These are phyloP conservation scores for Anguilla megastoma DNA, from an alignment of 2,797 vertebrate species.

Conservation along the genomic window DNA sequence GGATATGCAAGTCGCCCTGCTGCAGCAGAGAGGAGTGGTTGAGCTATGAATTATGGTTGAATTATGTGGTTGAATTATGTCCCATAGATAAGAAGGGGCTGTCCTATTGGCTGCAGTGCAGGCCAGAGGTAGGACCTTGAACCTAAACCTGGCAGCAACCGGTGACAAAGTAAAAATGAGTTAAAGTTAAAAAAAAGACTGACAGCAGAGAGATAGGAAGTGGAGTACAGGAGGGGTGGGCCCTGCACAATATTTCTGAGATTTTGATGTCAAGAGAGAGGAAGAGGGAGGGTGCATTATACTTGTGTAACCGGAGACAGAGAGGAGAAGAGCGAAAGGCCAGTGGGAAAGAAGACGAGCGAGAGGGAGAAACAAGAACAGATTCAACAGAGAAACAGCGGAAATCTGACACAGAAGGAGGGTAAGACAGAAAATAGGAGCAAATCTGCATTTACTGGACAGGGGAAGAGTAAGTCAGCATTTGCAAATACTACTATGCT, in stretches of 20 bases:
- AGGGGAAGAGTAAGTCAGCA: background rate
- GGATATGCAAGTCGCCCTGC: no score
- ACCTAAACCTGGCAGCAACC: no score
- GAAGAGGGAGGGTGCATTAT: background rate
- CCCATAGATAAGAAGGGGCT: no score
- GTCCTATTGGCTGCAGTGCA: no score
- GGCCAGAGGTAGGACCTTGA: no score
- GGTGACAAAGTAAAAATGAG: no score
- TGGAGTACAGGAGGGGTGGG: background rate
- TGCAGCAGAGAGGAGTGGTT: no score
- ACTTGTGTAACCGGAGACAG: background rate
- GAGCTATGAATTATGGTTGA: no score
- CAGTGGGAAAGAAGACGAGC: background rate
- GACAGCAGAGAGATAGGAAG: no score
- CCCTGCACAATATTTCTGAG: background rate
- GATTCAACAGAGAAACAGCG: background rate
- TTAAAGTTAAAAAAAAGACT: no score
- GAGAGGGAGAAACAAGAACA: background rate
- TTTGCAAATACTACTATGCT: background rate
- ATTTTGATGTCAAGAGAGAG: background rate
- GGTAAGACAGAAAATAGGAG: background rate
- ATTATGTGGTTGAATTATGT: no score
- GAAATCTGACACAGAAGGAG: background rate
- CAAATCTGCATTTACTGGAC: background rate
- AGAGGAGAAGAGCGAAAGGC: background rate